phyloP scores from a whole-genome alignment of 2,113 vertebrate genomes.

The Corythornis vintsioides region DNA sequence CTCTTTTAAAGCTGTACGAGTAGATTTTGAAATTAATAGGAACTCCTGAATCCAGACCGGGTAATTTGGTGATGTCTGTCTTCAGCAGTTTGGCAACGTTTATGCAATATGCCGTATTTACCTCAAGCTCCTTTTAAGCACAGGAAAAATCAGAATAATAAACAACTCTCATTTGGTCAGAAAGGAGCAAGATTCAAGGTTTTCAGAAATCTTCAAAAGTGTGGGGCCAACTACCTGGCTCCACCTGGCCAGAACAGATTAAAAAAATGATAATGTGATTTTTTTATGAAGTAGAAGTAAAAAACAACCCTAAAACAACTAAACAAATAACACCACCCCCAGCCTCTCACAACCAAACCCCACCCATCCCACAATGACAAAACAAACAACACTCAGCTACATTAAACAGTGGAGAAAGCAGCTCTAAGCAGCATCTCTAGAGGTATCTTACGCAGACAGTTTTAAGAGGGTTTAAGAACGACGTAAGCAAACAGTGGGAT shows the following conservation, averaged over 20 bases:
- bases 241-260: neutral
- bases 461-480: neutral
- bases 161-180: neutral
- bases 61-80: neutral
- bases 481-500: neutral
- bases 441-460: accelerated
- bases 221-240: neutral
- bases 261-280: neutral
- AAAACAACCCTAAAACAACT: neutral
- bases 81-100: neutral
- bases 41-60: neutral
- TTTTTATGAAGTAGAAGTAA: neutral
- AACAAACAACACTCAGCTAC: neutral
- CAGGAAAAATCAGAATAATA: neutral
- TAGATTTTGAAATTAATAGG: neutral
- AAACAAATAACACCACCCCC: neutral
- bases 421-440: neutral
- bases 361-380: neutral
- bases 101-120: neutral
- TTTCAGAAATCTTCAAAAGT: neutral
- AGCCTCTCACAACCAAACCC: neutral
- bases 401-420: neutral
- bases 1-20: neutral
- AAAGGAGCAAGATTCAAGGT: neutral
- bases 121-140: neutral